phyloP scores from a whole-genome alignment of 2,888 invertebrate genomes.

The Caprella mutica region DNA sequence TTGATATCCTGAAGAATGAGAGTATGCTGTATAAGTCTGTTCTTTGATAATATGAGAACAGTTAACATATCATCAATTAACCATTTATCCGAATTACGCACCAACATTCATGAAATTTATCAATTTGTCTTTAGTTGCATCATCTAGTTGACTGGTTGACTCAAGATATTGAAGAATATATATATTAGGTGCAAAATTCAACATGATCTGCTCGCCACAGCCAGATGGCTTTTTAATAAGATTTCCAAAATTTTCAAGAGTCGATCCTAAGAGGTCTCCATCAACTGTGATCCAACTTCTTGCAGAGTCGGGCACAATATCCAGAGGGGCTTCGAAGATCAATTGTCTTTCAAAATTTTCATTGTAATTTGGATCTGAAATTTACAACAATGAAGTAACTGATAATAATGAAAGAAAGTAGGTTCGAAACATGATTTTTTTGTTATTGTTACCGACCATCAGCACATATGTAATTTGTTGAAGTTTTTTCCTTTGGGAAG shows the following conservation, averaged over 20 bases:
- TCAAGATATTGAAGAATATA: slow-evolving; percentile 30
- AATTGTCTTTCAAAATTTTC: slow-evolving; percentile 38
- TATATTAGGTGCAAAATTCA: slow-evolving; percentile 33
- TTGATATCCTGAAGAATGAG: slow-evolving; percentile 64
- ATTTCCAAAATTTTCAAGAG: slow-evolving; percentile 41
- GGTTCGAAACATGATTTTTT: too few relatives aligned
- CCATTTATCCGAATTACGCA: too few relatives aligned
- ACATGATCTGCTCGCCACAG: slow-evolving; percentile 34
- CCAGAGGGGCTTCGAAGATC: slow-evolving; percentile 45
- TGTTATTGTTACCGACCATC: too few relatives aligned
- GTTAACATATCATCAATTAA: too few relatives aligned
- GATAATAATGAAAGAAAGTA: too few relatives aligned
- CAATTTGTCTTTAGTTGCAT: slow-evolving; percentile 38
- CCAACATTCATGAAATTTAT: slow-evolving; percentile 50
- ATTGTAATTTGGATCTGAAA: slow-evolving; percentile 2
- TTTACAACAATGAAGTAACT: too few relatives aligned
- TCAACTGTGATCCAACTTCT: slow-evolving; percentile 51
- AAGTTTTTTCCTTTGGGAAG: slow-evolving; percentile 26
- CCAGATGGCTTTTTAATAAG: slow-evolving; percentile 39
- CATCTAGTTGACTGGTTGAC: slow-evolving; percentile 14
- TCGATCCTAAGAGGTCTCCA: slow-evolving; percentile 54
- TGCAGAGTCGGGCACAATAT: slow-evolving; percentile 53
- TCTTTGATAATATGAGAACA: too few relatives aligned
- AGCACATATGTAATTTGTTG: slow-evolving; percentile 38
- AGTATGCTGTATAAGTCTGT: too few relatives aligned